Percentiles rank a stretch among this genome's conserved stretches.
Evolutionary conservation across 1,140 invertebrate genomes (phyloP).

Genomic region (Phortica variegata): DNA sequence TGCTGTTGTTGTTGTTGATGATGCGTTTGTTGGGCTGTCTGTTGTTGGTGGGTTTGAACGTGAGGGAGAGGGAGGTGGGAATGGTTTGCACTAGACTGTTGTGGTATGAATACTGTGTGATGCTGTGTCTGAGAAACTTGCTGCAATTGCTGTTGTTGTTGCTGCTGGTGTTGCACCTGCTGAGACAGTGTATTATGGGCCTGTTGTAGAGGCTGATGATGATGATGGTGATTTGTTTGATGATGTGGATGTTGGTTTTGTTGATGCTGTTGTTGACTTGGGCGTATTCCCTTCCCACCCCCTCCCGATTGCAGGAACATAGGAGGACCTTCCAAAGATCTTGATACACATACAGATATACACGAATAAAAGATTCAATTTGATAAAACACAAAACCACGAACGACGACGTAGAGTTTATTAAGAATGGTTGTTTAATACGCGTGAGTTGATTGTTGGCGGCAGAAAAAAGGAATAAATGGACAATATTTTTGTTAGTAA

Average conservation of each 20-base stretch:
- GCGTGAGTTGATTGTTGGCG: constrained; percentile 14
- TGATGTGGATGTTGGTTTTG: constrained; percentile 9
- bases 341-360: constrained; percentile 25
- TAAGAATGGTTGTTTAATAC: too few species aligned
- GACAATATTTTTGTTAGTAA: constrained; percentile 48
- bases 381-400: too few species aligned
- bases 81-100: not conserved
- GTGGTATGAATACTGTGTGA: constrained; percentile 32
- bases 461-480: constrained; percentile 32
- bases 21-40: constrained; percentile 21
- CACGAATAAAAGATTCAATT: too few species aligned
- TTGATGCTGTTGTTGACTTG: constrained; percentile 42
- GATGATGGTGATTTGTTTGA: constrained; percentile 3
- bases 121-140: not conserved
- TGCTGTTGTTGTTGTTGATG: constrained; percentile 26
- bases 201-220: constrained; percentile 17
- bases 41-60: constrained; percentile 21
- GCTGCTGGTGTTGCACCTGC: constrained; percentile 32
- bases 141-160: constrained; percentile 3
- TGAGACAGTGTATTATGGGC: constrained; percentile 25
- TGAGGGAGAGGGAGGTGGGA: constrained; percentile 17
- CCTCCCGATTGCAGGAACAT: constrained; percentile 54
- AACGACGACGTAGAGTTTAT: too few species aligned
- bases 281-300: constrained; percentile 56
- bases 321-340: constrained; percentile 52